Percentiles rank a stretch among this genome's conserved stretches.
phyloP scores from a whole-genome alignment of 2,888 invertebrate species.

The Nasonovia ribisnigri region DNA sequence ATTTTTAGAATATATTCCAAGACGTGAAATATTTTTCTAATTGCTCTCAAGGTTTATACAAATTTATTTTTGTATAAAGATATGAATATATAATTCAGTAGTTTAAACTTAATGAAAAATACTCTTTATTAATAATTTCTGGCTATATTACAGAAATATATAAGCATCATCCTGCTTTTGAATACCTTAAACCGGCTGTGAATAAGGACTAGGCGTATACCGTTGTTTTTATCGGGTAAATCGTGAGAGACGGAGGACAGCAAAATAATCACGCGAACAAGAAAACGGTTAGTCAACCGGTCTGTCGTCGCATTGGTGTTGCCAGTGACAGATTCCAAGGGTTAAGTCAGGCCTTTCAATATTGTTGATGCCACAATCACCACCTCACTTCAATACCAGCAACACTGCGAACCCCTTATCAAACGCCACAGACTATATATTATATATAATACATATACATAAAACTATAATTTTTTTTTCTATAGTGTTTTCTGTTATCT shows the following conservation, averaged over 20 bases:
- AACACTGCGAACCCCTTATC: not conserved
- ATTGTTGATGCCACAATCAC: not conserved
- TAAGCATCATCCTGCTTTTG: not conserved
- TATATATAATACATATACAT: not conserved
- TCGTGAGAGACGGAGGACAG: not conserved
- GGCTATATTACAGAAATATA: not conserved
- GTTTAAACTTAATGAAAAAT: not conserved
- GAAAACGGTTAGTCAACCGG: conserved; percentile 40
- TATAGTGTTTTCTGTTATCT: not conserved
- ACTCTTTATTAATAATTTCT: not conserved
- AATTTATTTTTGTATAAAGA: not conserved
- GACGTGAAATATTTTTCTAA: not conserved
- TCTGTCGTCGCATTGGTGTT: conserved; percentile 31
- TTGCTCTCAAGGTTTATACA: not conserved
- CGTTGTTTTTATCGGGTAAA: not conserved
- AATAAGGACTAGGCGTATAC: not conserved
- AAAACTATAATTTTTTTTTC: conserved; percentile 27
- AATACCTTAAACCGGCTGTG: not conserved
- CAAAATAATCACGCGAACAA: conserved; percentile 37
- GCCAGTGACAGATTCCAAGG: conserved; percentile 42
- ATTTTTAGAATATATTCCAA: not conserved
- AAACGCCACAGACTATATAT: conserved; percentile 23
- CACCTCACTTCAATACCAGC: conserved; percentile 19
- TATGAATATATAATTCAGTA: not conserved
- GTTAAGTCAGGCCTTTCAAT: conserved; percentile 23